These are phyloP conservation scores for Electrona antarctica DNA, from an alignment of 2,113 vertebrate species.

Conservation along the genomic window DNA sequence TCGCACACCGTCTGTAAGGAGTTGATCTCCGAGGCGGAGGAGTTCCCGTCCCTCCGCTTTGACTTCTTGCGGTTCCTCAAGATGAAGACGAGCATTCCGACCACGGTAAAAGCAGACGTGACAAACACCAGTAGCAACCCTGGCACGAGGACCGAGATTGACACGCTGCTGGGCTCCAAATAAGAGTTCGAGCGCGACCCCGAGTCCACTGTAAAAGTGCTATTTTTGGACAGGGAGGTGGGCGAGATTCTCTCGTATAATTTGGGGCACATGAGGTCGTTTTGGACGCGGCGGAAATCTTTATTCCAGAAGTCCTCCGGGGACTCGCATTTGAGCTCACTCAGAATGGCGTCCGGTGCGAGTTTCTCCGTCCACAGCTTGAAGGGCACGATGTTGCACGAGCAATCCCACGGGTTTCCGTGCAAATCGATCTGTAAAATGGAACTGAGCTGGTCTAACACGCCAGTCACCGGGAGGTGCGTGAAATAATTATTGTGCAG, in stretches of 20 bases:
- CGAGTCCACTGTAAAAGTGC: constrained; percentile 87
- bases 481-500: constrained; percentile 98
- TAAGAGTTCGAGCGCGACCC: constrained; percentile 94
- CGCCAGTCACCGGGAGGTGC: constrained; percentile 89
- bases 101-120: constrained; percentile 97
- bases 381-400: constrained; percentile 96
- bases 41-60: constrained; percentile 97
- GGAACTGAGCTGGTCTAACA: constrained; percentile 93
- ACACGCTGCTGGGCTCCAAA: constrained; percentile 95
- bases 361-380: constrained; percentile 97
- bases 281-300: constrained; percentile 91
- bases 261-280: constrained; percentile 92
- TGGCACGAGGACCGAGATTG: constrained; percentile 96
- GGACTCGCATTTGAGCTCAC: constrained; percentile 95
- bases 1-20: constrained; percentile 98
- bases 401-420: constrained; percentile 98
- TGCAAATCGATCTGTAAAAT: constrained; percentile 98
- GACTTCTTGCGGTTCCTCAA: constrained; percentile 94
- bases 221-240: constrained; percentile 89
- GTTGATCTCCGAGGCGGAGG: constrained; percentile 97
- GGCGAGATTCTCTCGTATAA: constrained; percentile 85
- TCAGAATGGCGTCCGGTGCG: constrained; percentile 92
- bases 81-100: constrained; percentile 98
- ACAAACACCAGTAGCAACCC: constrained; percentile 96
- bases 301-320: constrained; percentile 95